Evolutionary conservation across 2,888 invertebrate genomes (phyloP).

Genomic region (Sarcophaga carnaria): DNA sequence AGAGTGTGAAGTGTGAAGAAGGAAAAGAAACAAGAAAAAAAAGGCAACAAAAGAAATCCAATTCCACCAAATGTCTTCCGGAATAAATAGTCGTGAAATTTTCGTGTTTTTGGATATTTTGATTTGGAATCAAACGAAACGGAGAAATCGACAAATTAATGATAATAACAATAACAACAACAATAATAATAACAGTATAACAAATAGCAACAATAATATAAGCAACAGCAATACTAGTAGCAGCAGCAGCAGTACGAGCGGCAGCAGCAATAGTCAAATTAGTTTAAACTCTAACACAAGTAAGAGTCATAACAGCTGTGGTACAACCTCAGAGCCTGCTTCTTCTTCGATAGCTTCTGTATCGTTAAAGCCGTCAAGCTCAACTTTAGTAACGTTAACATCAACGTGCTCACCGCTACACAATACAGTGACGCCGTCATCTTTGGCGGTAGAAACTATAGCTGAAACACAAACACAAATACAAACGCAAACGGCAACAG

Average conservation of each 20-base stretch:
- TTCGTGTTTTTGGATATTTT: constrained; percentile 81
- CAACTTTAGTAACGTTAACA: no score
- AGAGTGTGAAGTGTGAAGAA: constrained; percentile 9
- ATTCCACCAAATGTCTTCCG: constrained; percentile 80
- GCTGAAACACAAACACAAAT: constrained; percentile 14
- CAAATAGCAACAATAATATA: constrained; percentile 6
- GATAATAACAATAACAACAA: constrained; percentile 70
- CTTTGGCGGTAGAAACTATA: constrained; percentile 22
- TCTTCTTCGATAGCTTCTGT: not conserved
- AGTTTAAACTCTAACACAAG: constrained; percentile 43
- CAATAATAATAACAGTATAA: constrained; percentile 47
- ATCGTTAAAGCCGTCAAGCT: no score
- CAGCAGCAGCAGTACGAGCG: constrained; percentile 34
- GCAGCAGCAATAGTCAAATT: constrained; percentile 23
- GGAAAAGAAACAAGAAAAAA: constrained; percentile 24
- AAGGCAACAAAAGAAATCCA: constrained; percentile 36
- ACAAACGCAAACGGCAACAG: constrained; percentile 33
- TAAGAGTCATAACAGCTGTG: not conserved
- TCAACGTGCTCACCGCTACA: not conserved
- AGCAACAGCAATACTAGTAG: constrained; percentile 36
- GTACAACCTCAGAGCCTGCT: not conserved
- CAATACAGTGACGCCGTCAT: constrained; percentile 13
- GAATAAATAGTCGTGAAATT: constrained; percentile 81
- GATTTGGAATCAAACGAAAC: constrained; percentile 80
- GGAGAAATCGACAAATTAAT: constrained; percentile 80